A percentile compares a stretch with the other conserved stretches of the same genome.
Conservation (phyloP, 2,888 invertebrate species). For the Nomada ferruginata region DNA sequence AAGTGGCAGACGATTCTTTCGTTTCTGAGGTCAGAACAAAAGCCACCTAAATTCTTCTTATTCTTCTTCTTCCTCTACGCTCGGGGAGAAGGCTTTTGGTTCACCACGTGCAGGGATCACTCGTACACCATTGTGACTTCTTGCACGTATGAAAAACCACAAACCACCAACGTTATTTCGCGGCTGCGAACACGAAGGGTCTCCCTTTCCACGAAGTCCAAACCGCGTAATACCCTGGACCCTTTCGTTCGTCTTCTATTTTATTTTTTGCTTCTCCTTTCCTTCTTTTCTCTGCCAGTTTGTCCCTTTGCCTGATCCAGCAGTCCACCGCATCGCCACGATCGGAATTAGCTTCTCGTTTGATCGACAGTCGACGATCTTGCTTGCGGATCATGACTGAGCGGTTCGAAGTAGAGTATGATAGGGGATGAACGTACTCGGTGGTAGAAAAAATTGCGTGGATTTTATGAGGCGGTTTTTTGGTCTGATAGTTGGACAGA, state of each 20-base stretch:
- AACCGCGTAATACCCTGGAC: slow-evolving; percentile 63
- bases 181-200: slow-evolving; percentile 73
- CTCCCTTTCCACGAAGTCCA: slow-evolving; percentile 63
- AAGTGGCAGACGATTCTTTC: slow-evolving; percentile 58
- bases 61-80: slow-evolving; percentile 26
- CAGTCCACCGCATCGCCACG: slow-evolving; percentile 23
- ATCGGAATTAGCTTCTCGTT: slow-evolving; percentile 56
- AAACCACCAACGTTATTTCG: slow-evolving; percentile 76
- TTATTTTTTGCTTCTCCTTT: neutral
- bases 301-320: slow-evolving; percentile 34
- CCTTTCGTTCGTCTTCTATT: slow-evolving; percentile 15
- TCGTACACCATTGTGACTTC: slow-evolving; percentile 73
- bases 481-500: too few species aligned
- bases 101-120: slow-evolving; percentile 62
- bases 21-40: slow-evolving; percentile 72
- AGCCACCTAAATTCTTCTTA: slow-evolving; percentile 61
- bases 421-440: neutral
- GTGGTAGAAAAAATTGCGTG: neutral
- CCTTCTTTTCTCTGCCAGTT: neutral
- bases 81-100: slow-evolving; percentile 40
- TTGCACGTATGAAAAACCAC: slow-evolving; percentile 78
- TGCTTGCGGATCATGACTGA: slow-evolving; percentile 29
- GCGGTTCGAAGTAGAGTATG: slow-evolving; percentile 22
- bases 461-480: neutral
- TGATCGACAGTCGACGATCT: slow-evolving; percentile 56